Base-by-base conservation (phyloP, 2,888 invertebrate genomes). In the Tetanocera ferruginea region DNA sequence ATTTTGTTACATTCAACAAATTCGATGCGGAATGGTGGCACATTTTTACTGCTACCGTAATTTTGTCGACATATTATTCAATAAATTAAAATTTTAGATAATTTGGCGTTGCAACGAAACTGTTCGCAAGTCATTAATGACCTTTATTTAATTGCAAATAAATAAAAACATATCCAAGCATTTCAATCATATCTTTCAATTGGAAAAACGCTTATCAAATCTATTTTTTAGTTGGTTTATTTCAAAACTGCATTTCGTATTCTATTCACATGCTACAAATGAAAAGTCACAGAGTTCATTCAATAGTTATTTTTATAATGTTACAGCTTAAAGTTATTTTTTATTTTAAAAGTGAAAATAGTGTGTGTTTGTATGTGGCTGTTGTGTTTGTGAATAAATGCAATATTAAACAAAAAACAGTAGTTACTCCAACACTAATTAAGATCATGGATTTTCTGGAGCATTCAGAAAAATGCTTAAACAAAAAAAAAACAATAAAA, bases 181-280 rank as follows among this genome's bases (percentile, higher is more conserved):
- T 51, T 14, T 51, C 14, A 51, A 3, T 51, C n/a, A 51, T 3
- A 17, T 51, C 51, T 52, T 6, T 19, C 19, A 55, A 1, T 8
- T n/a, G 1, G 5, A 55, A 55, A 55, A 6, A 55, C 55, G 8
- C 49, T 6, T 6, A 52, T 52, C n/a, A 60, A 14, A 3, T 11
- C 8, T 19, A 17, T 31, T 17, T 64, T 64, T 64, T 34, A 31
- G 25, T 64, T 17, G 14, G 23, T 74, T 62, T 74, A 62, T 49
- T 74, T 74, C 28, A 62, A 73, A 73, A 74, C 64, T 51, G 62
- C 43, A 51, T 64, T 74, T 19, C 49, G 51, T 43, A 74, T 60
- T 25, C 5, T 60, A 64, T 64, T 64, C n/a, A 28, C 25, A 60
- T 64, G 43, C 57, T 43, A 17, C 28, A 43, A 34, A 34, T 73